These are phyloP conservation scores for Aurelia sp. DNA, from an alignment of 30 jellyfish, hydroid and myxozoan genomes.

Conservation along the genomic window DNA sequence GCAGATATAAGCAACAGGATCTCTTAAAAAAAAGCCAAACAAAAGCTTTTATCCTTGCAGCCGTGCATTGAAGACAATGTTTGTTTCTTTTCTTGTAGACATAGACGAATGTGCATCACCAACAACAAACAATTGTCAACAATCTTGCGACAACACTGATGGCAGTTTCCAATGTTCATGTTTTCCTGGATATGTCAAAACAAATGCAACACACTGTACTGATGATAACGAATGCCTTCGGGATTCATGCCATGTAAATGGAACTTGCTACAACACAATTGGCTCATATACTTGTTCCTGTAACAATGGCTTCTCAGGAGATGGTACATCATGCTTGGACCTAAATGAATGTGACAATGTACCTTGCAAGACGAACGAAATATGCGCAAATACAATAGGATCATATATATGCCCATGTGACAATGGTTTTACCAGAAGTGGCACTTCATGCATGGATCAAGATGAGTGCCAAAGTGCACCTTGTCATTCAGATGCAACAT, in stretches of 20 bases:
- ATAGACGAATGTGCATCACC: background rate
- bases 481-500: too few species aligned
- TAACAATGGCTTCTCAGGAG: constrained; percentile 17
- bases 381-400: constrained; percentile 6
- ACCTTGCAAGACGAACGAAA: background rate
- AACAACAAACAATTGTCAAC: background rate
- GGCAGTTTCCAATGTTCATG: background rate
- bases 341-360: background rate
- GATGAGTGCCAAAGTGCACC: too few species aligned
- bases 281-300: constrained; percentile 17
- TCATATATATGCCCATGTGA: constrained; percentile 3
- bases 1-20: too few species aligned
- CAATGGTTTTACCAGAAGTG: background rate
- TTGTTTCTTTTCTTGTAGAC: constrained; percentile 1
- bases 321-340: constrained; percentile 8
- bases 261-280: background rate
- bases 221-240: constrained; percentile 20
- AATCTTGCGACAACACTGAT: background rate
- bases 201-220: background rate
- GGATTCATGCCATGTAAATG: background rate
- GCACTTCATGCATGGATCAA: too few species aligned
- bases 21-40: too few species aligned
- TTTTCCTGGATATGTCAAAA: background rate
- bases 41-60: too few species aligned
- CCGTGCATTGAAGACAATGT: too few species aligned